Evolutionary conservation across 2,888 invertebrate genomes (phyloP).

Genomic region (Hymenopus coronatus): DNA sequence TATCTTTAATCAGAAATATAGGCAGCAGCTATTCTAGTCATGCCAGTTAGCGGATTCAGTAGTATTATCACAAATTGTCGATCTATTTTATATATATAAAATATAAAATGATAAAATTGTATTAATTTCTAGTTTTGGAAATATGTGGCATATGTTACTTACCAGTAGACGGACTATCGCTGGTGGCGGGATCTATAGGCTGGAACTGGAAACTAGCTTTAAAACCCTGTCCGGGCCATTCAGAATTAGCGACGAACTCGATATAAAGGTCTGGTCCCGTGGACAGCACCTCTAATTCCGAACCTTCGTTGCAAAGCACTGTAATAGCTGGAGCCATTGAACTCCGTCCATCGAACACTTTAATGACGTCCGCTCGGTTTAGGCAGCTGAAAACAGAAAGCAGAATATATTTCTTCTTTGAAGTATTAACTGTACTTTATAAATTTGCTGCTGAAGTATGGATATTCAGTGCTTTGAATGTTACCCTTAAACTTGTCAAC

Average conservation of each 20-base stretch:
- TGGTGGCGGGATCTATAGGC: conserved; percentile 54
- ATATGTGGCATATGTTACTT: not conserved
- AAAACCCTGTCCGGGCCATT: conserved; percentile 74
- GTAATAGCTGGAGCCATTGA: conserved; percentile 72
- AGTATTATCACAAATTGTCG: too few relatives aligned
- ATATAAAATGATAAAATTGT: too few relatives aligned
- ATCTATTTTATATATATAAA: too few relatives aligned
- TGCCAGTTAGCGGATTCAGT: too few relatives aligned
- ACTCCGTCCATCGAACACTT: conserved; percentile 79
- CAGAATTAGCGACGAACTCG: conserved; percentile 82
- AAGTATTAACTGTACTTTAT: too few relatives aligned
- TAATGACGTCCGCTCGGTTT: conserved; percentile 78
- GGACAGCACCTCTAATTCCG: conserved; percentile 75
- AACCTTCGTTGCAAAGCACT: conserved; percentile 76
- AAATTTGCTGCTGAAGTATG: too few relatives aligned
- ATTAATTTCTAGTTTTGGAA: too few relatives aligned
- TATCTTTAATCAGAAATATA: too few relatives aligned
- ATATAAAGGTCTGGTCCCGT: conserved; percentile 78
- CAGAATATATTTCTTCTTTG: too few relatives aligned
- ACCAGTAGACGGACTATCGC: conserved; percentile 23
- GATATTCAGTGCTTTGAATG: too few relatives aligned
- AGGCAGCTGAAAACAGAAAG: conserved; percentile 63
- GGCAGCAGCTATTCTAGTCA: too few relatives aligned
- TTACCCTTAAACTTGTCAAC: too few relatives aligned
- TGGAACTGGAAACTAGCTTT: conserved; percentile 73